Evolutionary conservation across 1,140 invertebrate species (phyloP).

Genomic region (Zaprionus nigranus): DNA sequence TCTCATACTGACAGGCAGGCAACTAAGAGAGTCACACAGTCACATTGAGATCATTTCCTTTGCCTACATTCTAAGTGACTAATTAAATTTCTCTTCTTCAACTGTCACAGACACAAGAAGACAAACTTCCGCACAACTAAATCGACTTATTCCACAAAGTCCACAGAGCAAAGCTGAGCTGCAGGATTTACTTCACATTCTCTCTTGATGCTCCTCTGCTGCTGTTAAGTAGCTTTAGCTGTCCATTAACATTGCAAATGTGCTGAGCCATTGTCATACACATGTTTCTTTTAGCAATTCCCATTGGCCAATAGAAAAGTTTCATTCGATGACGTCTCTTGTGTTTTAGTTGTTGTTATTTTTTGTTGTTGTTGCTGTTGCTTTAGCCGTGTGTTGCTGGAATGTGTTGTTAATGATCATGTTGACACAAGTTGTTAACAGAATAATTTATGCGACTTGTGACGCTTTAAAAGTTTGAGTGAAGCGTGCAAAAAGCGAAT

Average conservation of each 20-base stretch:
- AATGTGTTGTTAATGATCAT: conserved; percentile 76
- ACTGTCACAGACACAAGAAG: neutral
- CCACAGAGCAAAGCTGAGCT: neutral
- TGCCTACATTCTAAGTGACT: neutral
- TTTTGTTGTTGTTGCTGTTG: too few species aligned
- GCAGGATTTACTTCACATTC: neutral
- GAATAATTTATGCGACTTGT: conserved; percentile 78
- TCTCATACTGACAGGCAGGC: too few species aligned
- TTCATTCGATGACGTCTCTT: conserved; percentile 3
- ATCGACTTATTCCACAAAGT: neutral
- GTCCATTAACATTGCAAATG: conserved; percentile 42
- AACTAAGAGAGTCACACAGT: too few species aligned
- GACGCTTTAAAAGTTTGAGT: conserved; percentile 57
- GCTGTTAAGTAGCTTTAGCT: neutral
- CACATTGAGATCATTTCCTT: too few species aligned
- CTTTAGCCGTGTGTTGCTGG: too few species aligned
- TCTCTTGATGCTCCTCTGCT: neutral
- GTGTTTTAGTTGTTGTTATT: conserved; percentile 19
- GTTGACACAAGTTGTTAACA: conserved; percentile 82
- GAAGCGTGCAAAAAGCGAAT: conserved; percentile 57
- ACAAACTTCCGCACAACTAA: neutral
- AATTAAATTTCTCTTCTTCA: neutral
- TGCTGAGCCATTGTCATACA: conserved; percentile 22
- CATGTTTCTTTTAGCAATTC: conserved; percentile 32
- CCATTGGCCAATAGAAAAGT: conserved; percentile 38